Conservation (phyloP, 2,113 vertebrate genomes). For the Sprattus sprattus region DNA sequence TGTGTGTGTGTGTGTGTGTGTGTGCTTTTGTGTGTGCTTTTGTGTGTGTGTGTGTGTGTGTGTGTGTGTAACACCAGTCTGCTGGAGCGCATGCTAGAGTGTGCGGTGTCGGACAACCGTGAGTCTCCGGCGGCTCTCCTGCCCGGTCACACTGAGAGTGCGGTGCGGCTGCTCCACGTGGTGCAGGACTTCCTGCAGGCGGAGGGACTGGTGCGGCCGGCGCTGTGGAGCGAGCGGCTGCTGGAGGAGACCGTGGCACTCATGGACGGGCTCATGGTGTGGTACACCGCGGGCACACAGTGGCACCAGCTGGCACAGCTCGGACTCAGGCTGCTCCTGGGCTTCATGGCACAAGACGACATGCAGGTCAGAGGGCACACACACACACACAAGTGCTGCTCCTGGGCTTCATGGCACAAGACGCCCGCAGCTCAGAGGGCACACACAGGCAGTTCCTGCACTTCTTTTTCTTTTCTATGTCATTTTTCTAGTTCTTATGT, state of each 20-base stretch:
- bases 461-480: too few species aligned
- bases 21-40: too few species aligned
- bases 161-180: slow-evolving; percentile 84
- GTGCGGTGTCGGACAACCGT: slow-evolving; percentile 86
- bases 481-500: too few species aligned
- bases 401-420: slow-evolving; percentile 91
- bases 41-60: not conserved
- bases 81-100: slow-evolving; percentile 94
- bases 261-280: slow-evolving; percentile 89
- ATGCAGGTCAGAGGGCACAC: slow-evolving; percentile 76
- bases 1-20: too few species aligned
- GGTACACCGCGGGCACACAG: slow-evolving; percentile 82
- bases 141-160: slow-evolving; percentile 88
- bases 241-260: slow-evolving; percentile 88
- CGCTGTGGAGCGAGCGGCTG: slow-evolving; percentile 92
- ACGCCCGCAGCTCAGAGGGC: slow-evolving; percentile 83
- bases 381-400: slow-evolving; percentile 70
- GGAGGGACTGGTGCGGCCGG: slow-evolving; percentile 85
- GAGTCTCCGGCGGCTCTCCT: slow-evolving; percentile 80
- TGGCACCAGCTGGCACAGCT: slow-evolving; percentile 87
- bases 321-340: slow-evolving; percentile 87
- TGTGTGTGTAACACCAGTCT: slow-evolving; percentile 71
- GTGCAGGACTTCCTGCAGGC: slow-evolving; percentile 93
- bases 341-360: slow-evolving; percentile 90
- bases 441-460: too few species aligned